Base-by-base conservation (phyloP, 2,888 invertebrate genomes). In the Drosophila paranaensis region DNA sequence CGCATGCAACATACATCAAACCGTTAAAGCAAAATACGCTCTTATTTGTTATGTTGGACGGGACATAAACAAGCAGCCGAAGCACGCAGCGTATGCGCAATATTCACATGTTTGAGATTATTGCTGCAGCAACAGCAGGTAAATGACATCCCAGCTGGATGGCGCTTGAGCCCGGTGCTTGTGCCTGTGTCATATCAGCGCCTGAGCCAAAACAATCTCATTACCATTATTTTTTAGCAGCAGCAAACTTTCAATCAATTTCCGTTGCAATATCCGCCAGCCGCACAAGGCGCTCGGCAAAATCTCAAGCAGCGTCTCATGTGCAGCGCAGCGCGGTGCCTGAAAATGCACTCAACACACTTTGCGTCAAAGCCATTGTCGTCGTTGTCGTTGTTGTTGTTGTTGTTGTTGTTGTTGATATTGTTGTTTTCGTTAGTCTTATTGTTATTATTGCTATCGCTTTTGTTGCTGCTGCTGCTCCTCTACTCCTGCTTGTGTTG, bases 221-320 rank as follows among this genome's bases (percentile, higher is more conserved):
- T 86, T 86, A 86, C 74, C 79, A 85, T 88, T 82, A 81, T 70
- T 70, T 89, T 89, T 75, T 51, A 79, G 74, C 75, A 73, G 76
- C 65, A 70, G 69, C 68, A 88, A 88, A 88, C 82, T 88, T 86
- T 88, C 86, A 85, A 86, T 86, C 86, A 86, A 86, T 85, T 86
- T 86, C 86, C 88, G 73, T 50, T 66, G 72, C 88, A 86, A 89
- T 88, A 89, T 88, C 89, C 89, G 83, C 67, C 73, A 72, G 57
- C 10, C 43, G 54, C 65, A 70, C 37, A 64, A 73, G 65, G 73
- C 61, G 58, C 65, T 40, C 39, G 9, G 40, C 27, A 35, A 45
- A 88, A 79, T 87, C 75, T 81, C 71, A 70, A 83, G 81, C 55
- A 77, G 57, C 65, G 46, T 46, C 72, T 66, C 58, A 71, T 77